Percentiles rank a stretch among this genome's conserved stretches.
phyloP scores from a whole-genome alignment of 2,797 vertebrate species.

The Alcedo atthis region DNA sequence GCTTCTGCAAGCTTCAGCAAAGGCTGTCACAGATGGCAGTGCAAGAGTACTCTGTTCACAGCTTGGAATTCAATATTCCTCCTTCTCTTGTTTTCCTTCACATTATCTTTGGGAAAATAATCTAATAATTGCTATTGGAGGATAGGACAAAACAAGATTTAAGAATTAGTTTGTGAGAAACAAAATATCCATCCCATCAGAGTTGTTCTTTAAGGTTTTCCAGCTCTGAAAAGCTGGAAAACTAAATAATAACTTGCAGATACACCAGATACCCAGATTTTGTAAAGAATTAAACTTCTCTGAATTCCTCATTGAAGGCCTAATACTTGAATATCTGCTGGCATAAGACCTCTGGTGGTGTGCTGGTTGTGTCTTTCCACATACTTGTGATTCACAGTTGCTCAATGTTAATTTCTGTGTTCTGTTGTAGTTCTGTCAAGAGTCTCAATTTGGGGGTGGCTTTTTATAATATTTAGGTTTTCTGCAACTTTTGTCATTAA shows the following conservation, averaged over 20 bases:
- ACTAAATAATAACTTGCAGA: background rate
- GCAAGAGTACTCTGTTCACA: background rate
- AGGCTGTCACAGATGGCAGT: background rate
- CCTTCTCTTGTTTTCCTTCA: background rate
- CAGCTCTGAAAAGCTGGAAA: background rate
- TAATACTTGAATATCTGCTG: background rate
- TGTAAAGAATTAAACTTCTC: background rate
- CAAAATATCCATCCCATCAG: background rate
- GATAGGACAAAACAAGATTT: background rate
- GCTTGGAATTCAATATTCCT: background rate
- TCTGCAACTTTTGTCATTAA: conserved; percentile 17
- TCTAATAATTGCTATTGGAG: background rate
- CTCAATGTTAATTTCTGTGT: conserved; percentile 1
- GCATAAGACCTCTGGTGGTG: background rate
- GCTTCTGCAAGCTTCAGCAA: background rate
- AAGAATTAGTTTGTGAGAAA: background rate
- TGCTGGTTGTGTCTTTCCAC: background rate
- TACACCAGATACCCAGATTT: background rate
- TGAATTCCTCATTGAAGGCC: background rate
- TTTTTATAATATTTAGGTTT: conserved; percentile 42
- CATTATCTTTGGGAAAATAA: background rate
- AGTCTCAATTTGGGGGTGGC: conserved; percentile 3
- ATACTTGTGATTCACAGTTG: background rate
- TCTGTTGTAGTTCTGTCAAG: background rate
- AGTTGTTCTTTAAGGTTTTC: background rate